Percentiles rank a stretch among this genome's conserved stretches.
Evolutionary conservation across 1,140 invertebrate species (phyloP).

Genomic region (Pseudomyrmex dendroicus): DNA sequence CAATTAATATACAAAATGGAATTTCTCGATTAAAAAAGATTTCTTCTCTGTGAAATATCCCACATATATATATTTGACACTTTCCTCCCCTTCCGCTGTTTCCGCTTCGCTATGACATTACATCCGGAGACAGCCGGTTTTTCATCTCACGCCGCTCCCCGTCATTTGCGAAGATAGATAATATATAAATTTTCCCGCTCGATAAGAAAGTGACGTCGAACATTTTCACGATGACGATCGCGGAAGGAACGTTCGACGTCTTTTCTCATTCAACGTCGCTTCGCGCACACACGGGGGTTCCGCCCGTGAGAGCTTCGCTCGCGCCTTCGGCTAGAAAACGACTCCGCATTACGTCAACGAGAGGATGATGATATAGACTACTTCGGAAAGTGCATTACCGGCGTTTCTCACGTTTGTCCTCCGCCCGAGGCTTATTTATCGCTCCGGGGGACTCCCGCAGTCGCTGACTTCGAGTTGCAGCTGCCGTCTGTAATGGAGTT

Average conservation of each 20-base stretch:
- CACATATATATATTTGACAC: not conserved
- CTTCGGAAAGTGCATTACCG: conserved; percentile 55
- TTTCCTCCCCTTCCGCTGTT: not conserved
- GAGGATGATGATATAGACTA: conserved; percentile 53
- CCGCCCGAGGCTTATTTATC: conserved; percentile 47
- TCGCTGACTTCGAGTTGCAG: conserved; percentile 43
- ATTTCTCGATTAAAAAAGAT: not conserved
- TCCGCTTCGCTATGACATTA: not conserved
- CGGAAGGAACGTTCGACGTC: not conserved
- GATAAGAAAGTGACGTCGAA: conserved; percentile 6
- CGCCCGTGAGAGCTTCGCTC: not conserved
- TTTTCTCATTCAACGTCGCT: not conserved
- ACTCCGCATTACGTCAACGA: conserved; percentile 51
- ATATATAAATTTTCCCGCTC: not conserved
- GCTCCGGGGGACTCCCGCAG: not conserved
- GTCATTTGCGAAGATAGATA: not conserved
- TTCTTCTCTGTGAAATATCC: not conserved
- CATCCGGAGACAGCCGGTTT: no score
- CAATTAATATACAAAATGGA: not conserved
- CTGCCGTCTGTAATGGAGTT: conserved; percentile 53
- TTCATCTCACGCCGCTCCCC: no score
- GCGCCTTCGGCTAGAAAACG: conserved; percentile 29
- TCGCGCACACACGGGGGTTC: not conserved
- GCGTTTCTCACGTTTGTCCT: conserved; percentile 57
- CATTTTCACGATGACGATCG: conserved; percentile 5